Evolutionary conservation across 2,113 vertebrate species (phyloP), one percentile per base, ranked within the genome.

Genomic region (Clupea harengus): DNA sequence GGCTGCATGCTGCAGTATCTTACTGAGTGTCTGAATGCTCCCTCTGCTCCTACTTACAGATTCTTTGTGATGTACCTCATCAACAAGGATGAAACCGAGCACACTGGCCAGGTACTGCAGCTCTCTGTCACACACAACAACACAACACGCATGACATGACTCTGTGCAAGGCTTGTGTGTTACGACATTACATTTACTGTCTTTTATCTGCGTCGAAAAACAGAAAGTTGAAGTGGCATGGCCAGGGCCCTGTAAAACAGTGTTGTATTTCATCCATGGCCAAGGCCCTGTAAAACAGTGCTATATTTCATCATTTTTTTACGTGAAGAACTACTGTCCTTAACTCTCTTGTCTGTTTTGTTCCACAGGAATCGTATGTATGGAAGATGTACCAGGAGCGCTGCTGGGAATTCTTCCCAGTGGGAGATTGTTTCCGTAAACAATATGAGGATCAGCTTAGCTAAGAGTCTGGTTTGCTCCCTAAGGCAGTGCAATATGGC

Each of bases 301-400:
- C 64, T 2, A 28, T 28, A 25, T 67, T 64, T n/a, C 60, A 64
- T 75, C 25, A 75, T 75, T 75, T 3, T 32, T 28, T 78, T 78
- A 78, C 39, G 28, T 11, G 72, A 39, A 78, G 28, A 78, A 18
- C 28, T 32, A 13, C 11, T 39, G 32, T 15, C 2, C 11, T 78
- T 78, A 32, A 78, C 3, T 78, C 45, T 54, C 83, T 28, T 7
- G 64, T 85, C 22, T 91, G 60, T 89, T 90, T 54, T 89, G 67
- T 88, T 84, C 88, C 28, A 89, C 90, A 95, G 94, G 94, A 95
- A 90, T 95, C 94, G 47, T 95, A 92, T 44, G 94, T 95, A 82
- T 95, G 94, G 94, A 95, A 95, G 92, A 95, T 95, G 94, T 95
- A 94, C 91, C 95, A 95, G 93, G 94, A 95, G 82, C 93, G 94